Evolutionary conservation across 2,113 vertebrate genomes (phyloP).

Genomic region (Leptodactylus fuscus): DNA sequence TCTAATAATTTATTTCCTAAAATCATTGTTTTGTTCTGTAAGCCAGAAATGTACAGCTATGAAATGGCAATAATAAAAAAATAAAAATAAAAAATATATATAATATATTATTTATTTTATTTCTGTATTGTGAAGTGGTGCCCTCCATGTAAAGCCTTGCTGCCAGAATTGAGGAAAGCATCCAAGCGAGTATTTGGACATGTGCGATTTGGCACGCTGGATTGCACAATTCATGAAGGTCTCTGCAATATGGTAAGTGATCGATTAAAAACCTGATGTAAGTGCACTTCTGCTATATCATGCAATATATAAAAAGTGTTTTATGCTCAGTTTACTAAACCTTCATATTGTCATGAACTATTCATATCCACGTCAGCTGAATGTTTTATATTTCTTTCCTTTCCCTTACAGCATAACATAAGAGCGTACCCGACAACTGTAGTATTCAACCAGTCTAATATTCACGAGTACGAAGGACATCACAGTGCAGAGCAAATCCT

Average conservation of each 20-base stretch:
- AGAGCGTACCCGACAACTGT: constrained; percentile 96
- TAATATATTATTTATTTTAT: background rate
- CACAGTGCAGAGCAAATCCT: constrained; percentile 93
- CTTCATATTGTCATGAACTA: background rate
- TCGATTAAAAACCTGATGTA: too few relatives aligned
- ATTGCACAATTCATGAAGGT: constrained; percentile 91
- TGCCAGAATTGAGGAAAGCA: constrained; percentile 95
- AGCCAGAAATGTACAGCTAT: too few relatives aligned
- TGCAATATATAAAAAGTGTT: too few relatives aligned
- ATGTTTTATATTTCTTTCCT: background rate
- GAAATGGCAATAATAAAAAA: too few relatives aligned
- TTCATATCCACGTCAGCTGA: background rate
- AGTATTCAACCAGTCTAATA: constrained; percentile 91
- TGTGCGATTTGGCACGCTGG: constrained; percentile 92
- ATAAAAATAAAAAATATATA: too few relatives aligned
- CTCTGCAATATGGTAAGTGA: constrained; percentile 88
- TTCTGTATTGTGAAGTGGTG: constrained; percentile 84
- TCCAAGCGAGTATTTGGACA: constrained; percentile 91
- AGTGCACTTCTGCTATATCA: background rate
- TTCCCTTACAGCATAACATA: constrained; percentile 85
- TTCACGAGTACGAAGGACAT: constrained; percentile 94
- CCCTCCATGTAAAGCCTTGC: constrained; percentile 90
- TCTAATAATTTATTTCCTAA: background rate
- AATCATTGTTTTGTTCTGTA: background rate
- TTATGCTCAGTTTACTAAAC: too few relatives aligned